phyloP scores from a whole-genome alignment of 2,888 invertebrate species.

The Stramonita haemastoma region DNA sequence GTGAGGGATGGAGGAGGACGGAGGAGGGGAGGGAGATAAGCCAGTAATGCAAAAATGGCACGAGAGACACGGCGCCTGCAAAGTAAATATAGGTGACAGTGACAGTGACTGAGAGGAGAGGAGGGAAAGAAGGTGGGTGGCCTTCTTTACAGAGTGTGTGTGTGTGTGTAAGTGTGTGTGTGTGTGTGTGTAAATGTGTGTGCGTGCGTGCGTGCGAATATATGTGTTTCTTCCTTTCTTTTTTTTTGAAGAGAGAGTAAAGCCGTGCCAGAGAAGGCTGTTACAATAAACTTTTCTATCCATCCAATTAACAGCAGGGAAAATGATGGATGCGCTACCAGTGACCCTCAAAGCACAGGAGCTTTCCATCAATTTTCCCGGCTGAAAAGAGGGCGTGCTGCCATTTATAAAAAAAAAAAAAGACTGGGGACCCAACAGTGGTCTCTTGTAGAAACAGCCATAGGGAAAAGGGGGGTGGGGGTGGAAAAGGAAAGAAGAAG shows the following conservation, averaged over 20 bases:
- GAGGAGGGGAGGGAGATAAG: not conserved
- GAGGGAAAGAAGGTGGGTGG: not conserved
- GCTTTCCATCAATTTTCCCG: no score
- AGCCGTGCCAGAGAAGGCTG: not conserved
- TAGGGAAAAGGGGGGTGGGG: not conserved
- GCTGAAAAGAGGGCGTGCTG: not conserved
- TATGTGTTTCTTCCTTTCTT: not conserved
- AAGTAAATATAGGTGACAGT: slow-evolving; percentile 6
- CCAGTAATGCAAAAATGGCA: not conserved
- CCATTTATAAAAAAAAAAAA: not conserved
- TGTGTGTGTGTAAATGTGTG: slow-evolving; percentile 8
- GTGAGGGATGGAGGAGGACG: not conserved
- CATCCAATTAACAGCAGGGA: no score
- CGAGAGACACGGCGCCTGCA: not conserved
- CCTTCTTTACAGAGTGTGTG: not conserved
- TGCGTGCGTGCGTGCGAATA: not conserved
- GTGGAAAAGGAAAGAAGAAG: not conserved
- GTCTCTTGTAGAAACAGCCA: not conserved
- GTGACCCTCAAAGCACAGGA: no score
- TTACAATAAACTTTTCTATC: not conserved
- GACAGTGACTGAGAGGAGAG: not conserved
- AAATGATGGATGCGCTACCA: no score
- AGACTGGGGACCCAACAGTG: no score
- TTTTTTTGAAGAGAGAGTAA: not conserved
- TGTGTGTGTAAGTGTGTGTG: slow-evolving; percentile 6